A percentile compares a stretch with the other conserved stretches of the same genome.
Evolutionary conservation across 2,888 invertebrate genomes (phyloP).

Genomic region (Apantesis nais): DNA sequence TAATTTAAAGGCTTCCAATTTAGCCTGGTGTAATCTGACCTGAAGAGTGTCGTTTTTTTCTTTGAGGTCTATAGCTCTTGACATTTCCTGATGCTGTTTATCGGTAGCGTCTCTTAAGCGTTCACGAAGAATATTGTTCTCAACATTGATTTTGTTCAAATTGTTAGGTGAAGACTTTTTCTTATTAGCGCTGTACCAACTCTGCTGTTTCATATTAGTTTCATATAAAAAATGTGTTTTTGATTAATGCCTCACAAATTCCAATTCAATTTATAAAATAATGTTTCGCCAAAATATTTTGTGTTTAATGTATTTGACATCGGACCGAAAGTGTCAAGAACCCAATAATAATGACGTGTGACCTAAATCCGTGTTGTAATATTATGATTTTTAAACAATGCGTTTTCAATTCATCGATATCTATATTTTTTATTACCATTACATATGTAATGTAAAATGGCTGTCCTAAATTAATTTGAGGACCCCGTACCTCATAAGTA

Average conservation of each 20-base stretch:
- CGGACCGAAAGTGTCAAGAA: background rate
- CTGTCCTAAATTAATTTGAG: too few relatives aligned
- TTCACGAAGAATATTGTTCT: slow-evolving; percentile 57
- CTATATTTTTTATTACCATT: background rate
- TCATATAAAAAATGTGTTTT: background rate
- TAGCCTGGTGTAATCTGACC: slow-evolving; percentile 55
- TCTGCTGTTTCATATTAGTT: slow-evolving; percentile 17
- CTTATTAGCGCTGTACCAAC: background rate
- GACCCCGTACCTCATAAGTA: too few relatives aligned
- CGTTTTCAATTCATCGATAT: background rate
- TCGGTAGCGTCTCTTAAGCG: slow-evolving; percentile 61
- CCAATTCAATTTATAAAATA: background rate
- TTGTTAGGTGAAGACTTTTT: background rate
- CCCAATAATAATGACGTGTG: background rate
- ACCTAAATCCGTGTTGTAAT: background rate
- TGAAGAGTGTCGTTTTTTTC: slow-evolving; percentile 61
- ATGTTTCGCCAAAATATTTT: background rate
- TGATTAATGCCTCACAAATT: background rate
- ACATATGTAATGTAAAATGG: too few relatives aligned
- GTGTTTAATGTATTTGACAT: background rate
- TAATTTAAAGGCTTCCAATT: slow-evolving; percentile 52
- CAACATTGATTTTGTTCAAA: slow-evolving; percentile 48
- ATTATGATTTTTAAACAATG: background rate
- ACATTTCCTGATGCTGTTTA: slow-evolving; percentile 78
- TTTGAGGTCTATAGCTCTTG: slow-evolving; percentile 72